Evolutionary conservation across 2,113 vertebrate species (phyloP), one percentile per base, ranked within the genome.

Genomic region (Nanorana parkeri): DNA sequence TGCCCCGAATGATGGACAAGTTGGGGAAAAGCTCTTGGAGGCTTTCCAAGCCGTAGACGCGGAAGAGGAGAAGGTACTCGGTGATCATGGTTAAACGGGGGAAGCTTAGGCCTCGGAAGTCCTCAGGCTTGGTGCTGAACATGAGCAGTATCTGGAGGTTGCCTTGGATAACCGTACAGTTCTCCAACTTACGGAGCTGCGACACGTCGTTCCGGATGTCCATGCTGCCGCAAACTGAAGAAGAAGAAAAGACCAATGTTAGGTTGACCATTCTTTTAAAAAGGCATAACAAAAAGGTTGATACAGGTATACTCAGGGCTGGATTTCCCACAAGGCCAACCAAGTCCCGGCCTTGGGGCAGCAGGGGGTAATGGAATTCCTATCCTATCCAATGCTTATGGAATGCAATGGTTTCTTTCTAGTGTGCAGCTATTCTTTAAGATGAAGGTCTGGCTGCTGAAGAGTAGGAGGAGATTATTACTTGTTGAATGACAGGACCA

Each of bases 141-240:
- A 95, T 93, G 68, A 95, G 81, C 32, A 95, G 89, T 88, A 95
- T 92, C 91, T 95, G 94, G 64, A 95, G 89, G 84, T 91, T 91
- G 63, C 94, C 94, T 72, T 94, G 94, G 1, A 94, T 91, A 79
- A 95, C 87, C 1, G 90, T 92, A 88, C 94, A 95, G 84, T 94
- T 94, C 85, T 95, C 92, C 86, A 95, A 88, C 21, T 89, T 88
- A 68, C 81, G 87, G 2, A 95, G 92, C 88, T 95, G 93, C 0
- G 91, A 87, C 19, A 89, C 88, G 28, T 94, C 91, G 0, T 92
- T 90, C 58, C 94, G 94, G 83, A 95, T 93, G 81, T 95, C 94
- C 91, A 95, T 88, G 87, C 93, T 94, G 84, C 90, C 89, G 17
- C 94, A 95, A 88, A 95, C 94, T 95, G 88, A 0, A 52, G 77